Evolutionary conservation across 2,888 invertebrate species (phyloP), one percentile per base, ranked within the genome.

Genomic region (Pyralis farinalis): DNA sequence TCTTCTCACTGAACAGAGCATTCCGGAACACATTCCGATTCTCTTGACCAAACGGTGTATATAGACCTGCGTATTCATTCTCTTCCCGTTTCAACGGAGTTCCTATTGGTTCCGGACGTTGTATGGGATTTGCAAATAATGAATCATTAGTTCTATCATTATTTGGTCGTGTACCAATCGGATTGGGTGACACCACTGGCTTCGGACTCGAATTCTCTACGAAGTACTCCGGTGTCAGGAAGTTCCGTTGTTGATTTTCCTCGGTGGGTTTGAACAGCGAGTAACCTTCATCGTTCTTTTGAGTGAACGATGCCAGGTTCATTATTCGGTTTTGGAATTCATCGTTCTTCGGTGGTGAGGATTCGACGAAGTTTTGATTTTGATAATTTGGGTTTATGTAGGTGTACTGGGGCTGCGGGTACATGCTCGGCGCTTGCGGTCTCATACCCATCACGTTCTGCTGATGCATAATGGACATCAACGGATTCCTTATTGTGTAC

Each of bases 401-500:
- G 38, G 67, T 75, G 45, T 71, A 82, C 1, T 74, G 77, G 0
- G 65, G 75, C 4, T 67, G 75, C 0, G 71, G 65, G 32, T 63
- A 63, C 3, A 61, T 33, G 1, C 68, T 72, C 0, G 79, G 79
- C 0, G 57, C 64, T 0, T 62, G 81, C 0, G 49, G 55, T 0
- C 66, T 25, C 0, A 75, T 55, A 0, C 82, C 80, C 71, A 84
- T 81, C 0, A 85, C 45, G 6, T 63, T 76, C 27, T 86, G 83
- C 29, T 89, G 85, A 31, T 90, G 87, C 79, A 86, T 84, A 74
- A 88, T 82, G 0, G 87, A 91, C 73, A 93, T 87, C 0, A 93
- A 68, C 0, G 95, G 95, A 74, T 95, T 95, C 7, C 96, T 85
- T 36, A 96, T 96, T 0, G 96, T 96, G 44, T 95, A 96, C 95